Conservation (phyloP, 1,140 invertebrate species). For the Lasioglossum albipes region DNA sequence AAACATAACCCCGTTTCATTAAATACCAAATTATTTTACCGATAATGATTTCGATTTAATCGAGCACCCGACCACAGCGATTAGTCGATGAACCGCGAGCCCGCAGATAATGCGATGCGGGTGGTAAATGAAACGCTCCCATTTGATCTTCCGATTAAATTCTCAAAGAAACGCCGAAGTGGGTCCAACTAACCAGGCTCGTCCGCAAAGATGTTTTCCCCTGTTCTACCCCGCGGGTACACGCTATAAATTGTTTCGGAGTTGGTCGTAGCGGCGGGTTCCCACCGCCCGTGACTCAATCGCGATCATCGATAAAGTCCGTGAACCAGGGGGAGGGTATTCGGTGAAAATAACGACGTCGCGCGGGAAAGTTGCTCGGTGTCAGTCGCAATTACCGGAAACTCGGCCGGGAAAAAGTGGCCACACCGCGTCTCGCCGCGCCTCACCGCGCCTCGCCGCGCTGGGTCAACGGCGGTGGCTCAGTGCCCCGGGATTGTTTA, state of each 20-base stretch:
- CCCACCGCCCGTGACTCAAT: neutral
- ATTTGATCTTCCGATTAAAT: neutral
- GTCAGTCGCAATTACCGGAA: slow-evolving; percentile 32
- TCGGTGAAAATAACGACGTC: slow-evolving; percentile 13
- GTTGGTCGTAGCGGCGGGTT: neutral
- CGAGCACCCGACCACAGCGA: neutral
- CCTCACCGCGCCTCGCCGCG: neutral
- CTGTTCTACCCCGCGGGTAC: too few relatives aligned
- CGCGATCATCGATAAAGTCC: slow-evolving; percentile 16
- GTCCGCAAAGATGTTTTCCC: neutral
- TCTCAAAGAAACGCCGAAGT: neutral
- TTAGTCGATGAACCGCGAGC: neutral
- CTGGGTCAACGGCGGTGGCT: neutral
- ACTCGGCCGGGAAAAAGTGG: slow-evolving; percentile 45
- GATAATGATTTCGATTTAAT: neutral
- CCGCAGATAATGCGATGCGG: neutral
- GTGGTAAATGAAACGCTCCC: neutral
- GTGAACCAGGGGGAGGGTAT: neutral
- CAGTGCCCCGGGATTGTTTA: slow-evolving; percentile 49
- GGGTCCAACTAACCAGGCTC: too few relatives aligned
- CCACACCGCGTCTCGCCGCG: neutral
- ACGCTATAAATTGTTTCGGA: slow-evolving; percentile 6
- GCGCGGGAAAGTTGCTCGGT: slow-evolving; percentile 32
- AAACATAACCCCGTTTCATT: neutral
- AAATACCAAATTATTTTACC: neutral